Conservation (phyloP, 1,140 invertebrate species). For the Dermatophagoides farinae region DNA sequence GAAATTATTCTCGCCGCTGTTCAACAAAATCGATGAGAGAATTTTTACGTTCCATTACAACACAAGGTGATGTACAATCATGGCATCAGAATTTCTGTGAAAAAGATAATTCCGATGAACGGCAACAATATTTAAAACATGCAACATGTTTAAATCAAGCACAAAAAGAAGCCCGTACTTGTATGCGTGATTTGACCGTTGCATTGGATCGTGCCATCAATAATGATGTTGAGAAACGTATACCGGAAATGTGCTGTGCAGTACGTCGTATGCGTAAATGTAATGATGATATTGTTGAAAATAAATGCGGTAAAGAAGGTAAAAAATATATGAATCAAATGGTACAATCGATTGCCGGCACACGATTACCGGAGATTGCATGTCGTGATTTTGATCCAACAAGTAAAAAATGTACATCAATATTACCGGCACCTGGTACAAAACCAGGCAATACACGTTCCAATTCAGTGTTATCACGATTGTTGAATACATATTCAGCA, state of each 20-base stretch:
- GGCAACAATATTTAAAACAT: constrained; percentile 5
- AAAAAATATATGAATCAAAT: constrained; percentile 9
- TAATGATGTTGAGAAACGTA: constrained; percentile 5
- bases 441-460: constrained; percentile 10
- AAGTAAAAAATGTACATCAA: constrained; percentile 2
- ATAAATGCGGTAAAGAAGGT: constrained; percentile 10
- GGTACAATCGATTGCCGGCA: constrained; percentile 10
- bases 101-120: constrained; percentile 3
- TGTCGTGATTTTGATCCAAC: constrained; percentile 12
- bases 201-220: constrained; percentile 11
- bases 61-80: constrained; percentile 4
- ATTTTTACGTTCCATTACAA: not conserved
- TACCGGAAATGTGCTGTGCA: constrained; percentile 12
- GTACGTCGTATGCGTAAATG: constrained; percentile 10
- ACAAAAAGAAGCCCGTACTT: constrained; percentile 4
- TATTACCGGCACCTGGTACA: constrained; percentile 3
- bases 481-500: constrained; percentile 13
- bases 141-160: constrained; percentile 5
- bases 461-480: constrained; percentile 14
- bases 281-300: constrained; percentile 4
- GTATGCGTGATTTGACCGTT: constrained; percentile 10
- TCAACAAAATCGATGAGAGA: constrained; percentile 12
- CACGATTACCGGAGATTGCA: constrained; percentile 9
- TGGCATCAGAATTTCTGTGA: constrained; percentile 8
- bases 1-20: constrained; percentile 9